Conservation (phyloP, 2,888 invertebrate species). For the Melanchra persicariae region DNA sequence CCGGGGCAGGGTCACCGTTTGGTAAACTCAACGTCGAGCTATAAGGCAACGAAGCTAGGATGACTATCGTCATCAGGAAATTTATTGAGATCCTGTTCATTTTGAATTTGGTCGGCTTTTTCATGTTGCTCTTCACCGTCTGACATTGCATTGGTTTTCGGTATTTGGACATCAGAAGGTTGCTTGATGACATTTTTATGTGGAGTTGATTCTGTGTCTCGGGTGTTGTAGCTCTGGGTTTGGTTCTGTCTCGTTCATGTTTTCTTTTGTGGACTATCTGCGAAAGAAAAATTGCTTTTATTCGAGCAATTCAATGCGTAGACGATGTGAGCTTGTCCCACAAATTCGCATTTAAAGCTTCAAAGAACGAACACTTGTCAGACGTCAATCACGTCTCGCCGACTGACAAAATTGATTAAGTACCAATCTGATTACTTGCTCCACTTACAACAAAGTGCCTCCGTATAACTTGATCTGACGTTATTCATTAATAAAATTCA, state of each 20-base stretch:
- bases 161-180: slow-evolving; percentile 55
- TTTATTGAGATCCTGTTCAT: slow-evolving; percentile 75
- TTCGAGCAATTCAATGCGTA: background rate
- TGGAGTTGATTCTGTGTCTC: slow-evolving; percentile 25
- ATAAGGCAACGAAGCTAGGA: slow-evolving; percentile 84
- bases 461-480: slow-evolving; percentile 34
- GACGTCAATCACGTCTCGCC: background rate
- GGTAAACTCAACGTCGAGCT: slow-evolving; percentile 84
- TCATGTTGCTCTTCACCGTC: slow-evolving; percentile 66
- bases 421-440: slow-evolving; percentile 17
- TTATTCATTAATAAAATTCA: slow-evolving; percentile 56
- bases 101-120: slow-evolving; percentile 75
- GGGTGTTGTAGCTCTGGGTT: slow-evolving; percentile 26
- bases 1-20: slow-evolving; percentile 92
- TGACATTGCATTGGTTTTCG: slow-evolving; percentile 63
- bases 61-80: slow-evolving; percentile 75
- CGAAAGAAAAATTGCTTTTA: slow-evolving; percentile 32
- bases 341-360: background rate
- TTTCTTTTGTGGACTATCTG: slow-evolving; percentile 66
- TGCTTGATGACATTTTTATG: slow-evolving; percentile 67
- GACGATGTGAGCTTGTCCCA: background rate
- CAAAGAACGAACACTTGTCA: slow-evolving; percentile 22
- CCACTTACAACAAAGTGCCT: slow-evolving; percentile 9
- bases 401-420: slow-evolving; percentile 5
- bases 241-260: slow-evolving; percentile 54